phyloP scores from a whole-genome alignment of 2,113 vertebrate genomes.

The Pitta sordida region DNA sequence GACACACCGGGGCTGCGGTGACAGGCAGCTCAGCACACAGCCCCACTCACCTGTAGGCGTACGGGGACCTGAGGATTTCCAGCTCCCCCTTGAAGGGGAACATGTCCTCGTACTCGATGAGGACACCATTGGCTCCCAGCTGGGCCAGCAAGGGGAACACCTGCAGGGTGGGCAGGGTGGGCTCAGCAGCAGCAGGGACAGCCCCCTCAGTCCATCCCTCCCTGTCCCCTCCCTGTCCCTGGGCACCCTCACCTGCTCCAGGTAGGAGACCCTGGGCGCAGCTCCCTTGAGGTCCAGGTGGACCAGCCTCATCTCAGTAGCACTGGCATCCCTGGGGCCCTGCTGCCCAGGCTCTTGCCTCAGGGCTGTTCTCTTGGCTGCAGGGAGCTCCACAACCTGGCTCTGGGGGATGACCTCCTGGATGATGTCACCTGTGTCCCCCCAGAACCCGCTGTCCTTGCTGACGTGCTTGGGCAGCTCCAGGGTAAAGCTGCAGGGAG shows the following conservation, averaged over 20 bases:
- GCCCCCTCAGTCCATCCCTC: fast-evolving
- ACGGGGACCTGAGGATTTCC: constrained; percentile 60
- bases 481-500: constrained; percentile 28
- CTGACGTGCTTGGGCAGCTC: neutral
- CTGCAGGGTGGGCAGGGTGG: neutral
- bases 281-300: constrained; percentile 84
- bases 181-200: neutral
- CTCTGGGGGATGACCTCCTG: neutral
- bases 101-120: constrained; percentile 83
- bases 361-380: neutral
- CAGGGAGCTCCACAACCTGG: neutral
- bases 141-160: constrained; percentile 69
- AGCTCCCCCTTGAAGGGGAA: constrained; percentile 79
- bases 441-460: constrained; percentile 55
- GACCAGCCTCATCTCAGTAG: constrained; percentile 62
- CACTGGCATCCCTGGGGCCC: neutral
- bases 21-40: neutral
- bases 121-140: constrained; percentile 73
- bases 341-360: neutral
- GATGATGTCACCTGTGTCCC: neutral
- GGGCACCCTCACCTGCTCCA: constrained; percentile 71
- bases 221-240: fast-evolving
- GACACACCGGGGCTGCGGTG: fast-evolving
- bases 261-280: constrained; percentile 74
- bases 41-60: constrained; percentile 75